phyloP scores from a whole-genome alignment of 2,113 vertebrate genomes.

The Anser brachyrhynchus region DNA sequence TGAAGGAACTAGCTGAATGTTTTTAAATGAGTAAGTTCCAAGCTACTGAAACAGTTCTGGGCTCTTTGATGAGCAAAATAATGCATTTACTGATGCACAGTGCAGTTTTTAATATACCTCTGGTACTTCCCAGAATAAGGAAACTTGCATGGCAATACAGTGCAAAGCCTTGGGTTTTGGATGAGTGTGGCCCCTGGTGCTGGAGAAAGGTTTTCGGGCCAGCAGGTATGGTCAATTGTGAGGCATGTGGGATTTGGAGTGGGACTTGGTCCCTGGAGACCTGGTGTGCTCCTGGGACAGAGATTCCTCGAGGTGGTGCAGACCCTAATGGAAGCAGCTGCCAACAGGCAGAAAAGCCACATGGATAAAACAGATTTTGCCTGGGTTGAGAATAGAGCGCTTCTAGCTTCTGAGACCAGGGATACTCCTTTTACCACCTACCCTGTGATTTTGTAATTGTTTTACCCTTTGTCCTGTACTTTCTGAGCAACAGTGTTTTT shows the following conservation, averaged over 20 bases:
- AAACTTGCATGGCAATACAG: background rate
- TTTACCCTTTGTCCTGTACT: background rate
- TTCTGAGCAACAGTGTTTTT: background rate
- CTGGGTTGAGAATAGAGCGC: background rate
- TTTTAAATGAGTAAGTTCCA: background rate
- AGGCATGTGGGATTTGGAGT: background rate
- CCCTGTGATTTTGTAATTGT: background rate
- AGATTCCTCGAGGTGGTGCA: background rate
- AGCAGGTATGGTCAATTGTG: background rate
- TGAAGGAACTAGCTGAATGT: background rate
- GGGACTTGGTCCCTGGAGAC: background rate
- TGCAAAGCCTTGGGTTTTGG: background rate
- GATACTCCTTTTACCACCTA: background rate
- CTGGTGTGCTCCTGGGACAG: background rate
- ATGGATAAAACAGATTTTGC: accelerated
- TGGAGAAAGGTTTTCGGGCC: background rate
- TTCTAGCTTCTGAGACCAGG: background rate
- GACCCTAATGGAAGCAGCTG: background rate
- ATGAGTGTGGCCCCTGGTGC: background rate
- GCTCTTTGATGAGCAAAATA: background rate
- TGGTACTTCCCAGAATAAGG: background rate
- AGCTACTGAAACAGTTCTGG: background rate
- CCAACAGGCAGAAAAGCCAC: background rate
- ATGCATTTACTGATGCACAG: background rate
- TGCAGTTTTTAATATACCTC: background rate